Conservation (phyloP, 1,140 invertebrate genomes). For the Papilio glaucus region DNA sequence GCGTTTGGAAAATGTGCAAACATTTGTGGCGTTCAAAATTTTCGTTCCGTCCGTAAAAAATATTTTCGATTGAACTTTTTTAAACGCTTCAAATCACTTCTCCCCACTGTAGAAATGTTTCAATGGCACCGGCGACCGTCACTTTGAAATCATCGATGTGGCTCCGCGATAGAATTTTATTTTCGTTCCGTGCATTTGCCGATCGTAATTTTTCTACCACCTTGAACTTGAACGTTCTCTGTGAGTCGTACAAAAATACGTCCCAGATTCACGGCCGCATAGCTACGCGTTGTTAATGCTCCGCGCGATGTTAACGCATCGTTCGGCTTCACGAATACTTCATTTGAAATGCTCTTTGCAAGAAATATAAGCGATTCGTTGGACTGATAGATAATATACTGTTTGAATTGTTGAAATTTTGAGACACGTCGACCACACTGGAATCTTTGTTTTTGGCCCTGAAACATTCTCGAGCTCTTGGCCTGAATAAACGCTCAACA, state of each 20-base stretch:
- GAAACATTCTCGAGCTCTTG: too few relatives aligned
- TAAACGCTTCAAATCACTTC: background rate
- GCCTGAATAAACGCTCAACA: too few relatives aligned
- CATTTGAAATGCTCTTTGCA: background rate
- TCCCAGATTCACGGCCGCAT: conserved; percentile 28
- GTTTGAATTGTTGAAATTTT: background rate
- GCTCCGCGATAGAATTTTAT: conserved; percentile 17
- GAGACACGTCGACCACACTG: too few relatives aligned
- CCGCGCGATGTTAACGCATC: background rate
- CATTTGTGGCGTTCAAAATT: background rate
- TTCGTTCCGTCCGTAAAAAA: too few relatives aligned
- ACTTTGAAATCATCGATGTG: conserved; percentile 5
- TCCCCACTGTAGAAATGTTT: background rate
- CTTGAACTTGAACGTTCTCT: conserved; percentile 51
- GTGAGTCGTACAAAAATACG: conserved; percentile 21
- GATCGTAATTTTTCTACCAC: conserved; percentile 43
- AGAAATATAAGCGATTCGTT: background rate
- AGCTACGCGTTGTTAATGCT: conserved; percentile 2
- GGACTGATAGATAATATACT: background rate
- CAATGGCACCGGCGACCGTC: background rate
- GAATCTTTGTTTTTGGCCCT: too few relatives aligned
- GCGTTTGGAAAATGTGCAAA: background rate
- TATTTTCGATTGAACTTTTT: background rate
- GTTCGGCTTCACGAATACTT: background rate
- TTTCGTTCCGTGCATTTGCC: conserved; percentile 37